Base-by-base conservation (phyloP, 2,113 vertebrate genomes). In the Chrysochloris asiatica region DNA sequence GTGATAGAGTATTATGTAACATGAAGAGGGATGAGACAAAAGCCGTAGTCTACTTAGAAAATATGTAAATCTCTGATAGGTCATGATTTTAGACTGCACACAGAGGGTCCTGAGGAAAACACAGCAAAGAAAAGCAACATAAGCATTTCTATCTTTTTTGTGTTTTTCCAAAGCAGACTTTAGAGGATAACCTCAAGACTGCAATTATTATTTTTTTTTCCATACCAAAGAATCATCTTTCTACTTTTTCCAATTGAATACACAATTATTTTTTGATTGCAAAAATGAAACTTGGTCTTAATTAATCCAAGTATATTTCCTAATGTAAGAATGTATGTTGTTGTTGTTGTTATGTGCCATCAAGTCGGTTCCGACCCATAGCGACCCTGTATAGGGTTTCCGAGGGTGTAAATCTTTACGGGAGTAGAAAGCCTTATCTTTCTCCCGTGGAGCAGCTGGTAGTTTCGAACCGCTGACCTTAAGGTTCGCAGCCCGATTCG, bases 111-210 rank as follows among this genome's bases (percentile, higher is more conserved):
- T 14, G 1, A 28, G 30, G 8, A 73, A 61, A 56, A 47, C 41
- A 76, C 22, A 81, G 48, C 69, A 67, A 73, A 72, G 59, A 77
- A 81, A 48, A 43, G 45, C 48, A 30, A 16, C 59, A 41, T 1
- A 28, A 69, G 67, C 16, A 48, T n/a, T 47, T 77, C 52, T 78
- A 4, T 26, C 69, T n/a, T 77, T 79, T 69, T 14, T 52, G 69
- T 80, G 65, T 89, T 85, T 41, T 69, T 93, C 77, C 36, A 73
- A 61, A 88, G 43, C 11, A 52, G 45, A 89, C 67, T 77, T 75
- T 50, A 54, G 45, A 52, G 17, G 22, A 36, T 10, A 59, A 11
- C 33, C 26, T 1, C 5, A 50, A n/a, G 78, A 56, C 22, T 28
- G 47, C 48, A 5, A 3, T n/a, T n/a, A 22, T 3, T 52, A 11